Evolutionary conservation across 2,113 vertebrate genomes (phyloP).

Genomic region (Ploceus nigricollis): DNA sequence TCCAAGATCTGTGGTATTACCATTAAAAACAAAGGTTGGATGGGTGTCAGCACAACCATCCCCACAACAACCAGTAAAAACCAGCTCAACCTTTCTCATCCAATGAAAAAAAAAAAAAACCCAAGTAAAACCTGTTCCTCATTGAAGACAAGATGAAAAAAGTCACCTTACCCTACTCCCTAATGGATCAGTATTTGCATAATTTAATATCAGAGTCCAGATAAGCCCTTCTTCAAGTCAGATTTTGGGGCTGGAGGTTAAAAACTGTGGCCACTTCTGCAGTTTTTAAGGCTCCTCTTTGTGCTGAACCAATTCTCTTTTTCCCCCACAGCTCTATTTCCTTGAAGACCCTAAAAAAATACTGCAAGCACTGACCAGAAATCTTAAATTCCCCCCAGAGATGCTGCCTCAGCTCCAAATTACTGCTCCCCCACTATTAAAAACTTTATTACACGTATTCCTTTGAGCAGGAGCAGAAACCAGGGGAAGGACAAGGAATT

Average conservation of each 20-base stretch:
- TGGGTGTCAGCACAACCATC: neutral
- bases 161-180: neutral
- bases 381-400: neutral
- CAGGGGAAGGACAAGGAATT: neutral
- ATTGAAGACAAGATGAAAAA: neutral
- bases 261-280: neutral
- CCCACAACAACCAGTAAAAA: neutral
- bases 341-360: neutral
- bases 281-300: neutral
- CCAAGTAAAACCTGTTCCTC: neutral
- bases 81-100: neutral
- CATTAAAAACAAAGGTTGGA: neutral
- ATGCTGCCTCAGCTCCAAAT: neutral
- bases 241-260: neutral
- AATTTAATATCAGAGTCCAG: neutral
- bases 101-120: neutral
- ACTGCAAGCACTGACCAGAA: neutral
- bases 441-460: neutral
- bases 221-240: neutral
- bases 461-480: neutral
- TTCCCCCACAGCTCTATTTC: accelerated
- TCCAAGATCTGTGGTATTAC: neutral
- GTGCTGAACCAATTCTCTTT: neutral
- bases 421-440: neutral
- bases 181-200: neutral